Conservation (phyloP, 2,113 vertebrate species). For the Pluvialis apricaria region DNA sequence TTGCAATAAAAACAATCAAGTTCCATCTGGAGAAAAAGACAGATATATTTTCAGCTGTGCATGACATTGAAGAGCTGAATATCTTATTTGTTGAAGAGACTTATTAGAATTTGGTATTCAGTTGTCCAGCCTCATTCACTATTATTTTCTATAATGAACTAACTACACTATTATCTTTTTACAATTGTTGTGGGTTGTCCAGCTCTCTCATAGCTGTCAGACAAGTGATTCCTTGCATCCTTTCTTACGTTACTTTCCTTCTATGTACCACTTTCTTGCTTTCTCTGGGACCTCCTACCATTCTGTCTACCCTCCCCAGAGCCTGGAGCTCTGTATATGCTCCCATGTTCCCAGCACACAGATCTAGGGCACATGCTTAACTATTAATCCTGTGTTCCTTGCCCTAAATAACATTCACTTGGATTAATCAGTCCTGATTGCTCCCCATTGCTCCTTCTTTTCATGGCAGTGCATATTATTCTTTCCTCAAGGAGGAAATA, state of each 20-base stretch:
- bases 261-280: not conserved
- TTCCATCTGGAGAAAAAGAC: constrained; percentile 22
- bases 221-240: not conserved
- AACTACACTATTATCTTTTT: not conserved
- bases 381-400: not conserved
- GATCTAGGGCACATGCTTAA: not conserved
- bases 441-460: not conserved
- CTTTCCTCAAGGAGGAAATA: not conserved
- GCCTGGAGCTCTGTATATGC: not conserved
- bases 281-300: not conserved
- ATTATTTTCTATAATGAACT: not conserved
- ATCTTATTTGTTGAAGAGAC: not conserved
- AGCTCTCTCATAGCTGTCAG: not conserved
- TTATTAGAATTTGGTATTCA: not conserved
- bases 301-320: not conserved
- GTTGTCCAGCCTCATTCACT: not conserved
- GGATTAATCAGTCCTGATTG: not conserved
- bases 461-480: not conserved
- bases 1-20: constrained; percentile 28
- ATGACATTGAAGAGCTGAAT: not conserved
- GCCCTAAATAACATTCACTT: not conserved
- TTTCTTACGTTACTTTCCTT: not conserved
- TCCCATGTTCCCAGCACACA: not conserved
- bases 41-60: constrained; percentile 6
- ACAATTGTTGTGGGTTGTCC: not conserved